phyloP scores from a whole-genome alignment of 1,140 invertebrate genomes.

The Prorops nasuta region DNA sequence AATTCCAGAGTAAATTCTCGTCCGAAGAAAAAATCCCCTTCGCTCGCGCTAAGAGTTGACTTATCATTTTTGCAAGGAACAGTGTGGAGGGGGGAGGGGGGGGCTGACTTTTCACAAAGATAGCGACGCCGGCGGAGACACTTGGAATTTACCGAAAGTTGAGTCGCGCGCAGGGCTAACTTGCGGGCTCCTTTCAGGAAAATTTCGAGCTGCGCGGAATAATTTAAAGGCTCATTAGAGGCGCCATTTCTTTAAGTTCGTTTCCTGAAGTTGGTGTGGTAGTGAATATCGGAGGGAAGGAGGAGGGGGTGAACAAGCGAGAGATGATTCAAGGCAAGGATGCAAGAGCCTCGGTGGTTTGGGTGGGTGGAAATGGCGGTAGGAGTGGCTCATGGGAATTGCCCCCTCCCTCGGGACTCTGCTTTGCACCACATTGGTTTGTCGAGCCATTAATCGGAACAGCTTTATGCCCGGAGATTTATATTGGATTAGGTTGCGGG shows the following conservation, averaged over 20 bases:
- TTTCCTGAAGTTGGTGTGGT: neutral
- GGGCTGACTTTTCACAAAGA: neutral
- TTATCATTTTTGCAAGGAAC: neutral
- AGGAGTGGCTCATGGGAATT: no score
- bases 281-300: neutral
- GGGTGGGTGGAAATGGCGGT: no score
- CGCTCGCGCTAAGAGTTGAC: no score
- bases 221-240: slow-evolving; percentile 53
- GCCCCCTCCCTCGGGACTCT: no score
- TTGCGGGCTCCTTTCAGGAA: no score
- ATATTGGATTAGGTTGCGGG: slow-evolving; percentile 49
- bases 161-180: neutral
- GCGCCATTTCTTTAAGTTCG: slow-evolving; percentile 46
- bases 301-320: neutral
- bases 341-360: neutral
- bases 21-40: no score
- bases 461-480: slow-evolving; percentile 53
- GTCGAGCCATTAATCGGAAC: slow-evolving; percentile 53
- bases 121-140: neutral
- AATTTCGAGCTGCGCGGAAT: slow-evolving; percentile 30
- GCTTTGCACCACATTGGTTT: slow-evolving; percentile 50
- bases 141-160: neutral
- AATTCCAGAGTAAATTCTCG: no score
- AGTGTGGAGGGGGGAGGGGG: neutral
- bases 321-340: neutral